These are phyloP conservation scores for Ecliptopera silaceata DNA, from an alignment of 2,888 invertebrate genomes.

Conservation along the genomic window DNA sequence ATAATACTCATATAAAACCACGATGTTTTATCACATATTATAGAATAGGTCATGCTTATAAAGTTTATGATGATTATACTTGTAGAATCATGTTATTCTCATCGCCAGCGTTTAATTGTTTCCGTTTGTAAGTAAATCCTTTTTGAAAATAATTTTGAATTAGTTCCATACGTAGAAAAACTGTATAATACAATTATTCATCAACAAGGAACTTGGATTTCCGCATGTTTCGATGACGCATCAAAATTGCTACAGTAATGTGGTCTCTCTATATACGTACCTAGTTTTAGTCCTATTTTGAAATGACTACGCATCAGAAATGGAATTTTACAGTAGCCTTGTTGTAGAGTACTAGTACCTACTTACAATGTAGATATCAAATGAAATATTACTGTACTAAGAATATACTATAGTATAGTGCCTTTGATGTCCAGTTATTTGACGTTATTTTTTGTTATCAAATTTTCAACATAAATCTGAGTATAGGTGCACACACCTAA, in stretches of 20 bases:
- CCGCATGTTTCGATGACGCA: conserved; percentile 37
- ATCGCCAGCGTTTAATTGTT: conserved; percentile 20
- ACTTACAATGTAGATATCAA: not conserved
- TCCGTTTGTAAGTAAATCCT: conserved; percentile 15
- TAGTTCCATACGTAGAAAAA: conserved; percentile 37
- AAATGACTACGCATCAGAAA: conserved; percentile 16
- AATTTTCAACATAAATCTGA: too few species aligned
- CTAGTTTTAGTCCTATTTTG: conserved; percentile 25
- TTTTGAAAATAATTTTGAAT: conserved; percentile 32
- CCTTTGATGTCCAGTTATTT: too few species aligned
- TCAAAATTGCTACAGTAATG: conserved; percentile 32
- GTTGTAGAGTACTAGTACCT: not conserved
- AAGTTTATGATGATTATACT: not conserved
- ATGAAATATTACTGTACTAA: too few species aligned
- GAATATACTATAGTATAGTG: too few species aligned
- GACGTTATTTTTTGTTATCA: too few species aligned
- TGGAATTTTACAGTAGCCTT: conserved; percentile 7
- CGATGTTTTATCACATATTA: too few species aligned
- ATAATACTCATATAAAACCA: too few species aligned
- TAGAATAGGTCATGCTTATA: not conserved
- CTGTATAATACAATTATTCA: conserved; percentile 30
- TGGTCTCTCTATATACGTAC: conserved; percentile 25
- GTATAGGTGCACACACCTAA: too few species aligned
- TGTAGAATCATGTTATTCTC: not conserved
- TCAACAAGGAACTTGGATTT: conserved; percentile 33